A percentile compares a stretch with the other conserved stretches of the same genome.
Conservation (phyloP, 2,797 vertebrate species). For the Silurus aristotelis region DNA sequence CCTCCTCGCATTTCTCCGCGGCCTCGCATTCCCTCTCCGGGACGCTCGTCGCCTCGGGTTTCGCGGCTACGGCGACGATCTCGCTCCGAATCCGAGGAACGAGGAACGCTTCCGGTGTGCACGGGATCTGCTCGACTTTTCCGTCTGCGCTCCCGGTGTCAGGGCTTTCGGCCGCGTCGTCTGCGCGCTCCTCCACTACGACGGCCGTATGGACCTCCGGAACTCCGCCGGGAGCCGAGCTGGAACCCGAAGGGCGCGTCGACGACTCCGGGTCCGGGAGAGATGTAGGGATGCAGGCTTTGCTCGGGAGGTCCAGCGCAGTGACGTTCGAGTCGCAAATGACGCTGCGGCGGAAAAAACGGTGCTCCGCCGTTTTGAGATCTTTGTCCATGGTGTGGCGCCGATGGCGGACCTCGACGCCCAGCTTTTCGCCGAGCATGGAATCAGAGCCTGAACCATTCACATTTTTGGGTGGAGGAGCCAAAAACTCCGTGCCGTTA, state of each 20-base stretch:
- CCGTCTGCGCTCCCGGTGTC: conserved; percentile 29
- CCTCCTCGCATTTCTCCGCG: conserved; percentile 53
- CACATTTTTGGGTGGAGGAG: conserved; percentile 83
- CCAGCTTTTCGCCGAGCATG: conserved; percentile 80
- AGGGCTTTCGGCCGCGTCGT: conserved; percentile 35
- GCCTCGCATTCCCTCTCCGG: conserved; percentile 8
- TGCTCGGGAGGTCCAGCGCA: conserved; percentile 91
- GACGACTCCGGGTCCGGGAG: conserved; percentile 74
- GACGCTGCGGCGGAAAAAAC: conserved; percentile 96
- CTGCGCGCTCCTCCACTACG: conserved; percentile 48
- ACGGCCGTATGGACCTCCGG: conserved; percentile 52
- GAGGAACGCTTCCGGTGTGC: conserved; percentile 59
- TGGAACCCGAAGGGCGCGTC: conserved; percentile 34
- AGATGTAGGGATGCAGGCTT: conserved; percentile 79
- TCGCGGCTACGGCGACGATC: conserved; percentile 18
- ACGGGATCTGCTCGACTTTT: conserved; percentile 51
- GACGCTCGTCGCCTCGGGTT: conserved; percentile 59
- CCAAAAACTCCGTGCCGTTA: conserved; percentile 70
- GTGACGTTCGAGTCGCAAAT: conserved; percentile 98
- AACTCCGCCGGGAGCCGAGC: conserved; percentile 48
- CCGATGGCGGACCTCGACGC: conserved; percentile 84
- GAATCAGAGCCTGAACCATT: conserved; percentile 89
- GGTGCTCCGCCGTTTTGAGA: conserved; percentile 90
- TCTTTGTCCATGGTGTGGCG: conserved; percentile 98
- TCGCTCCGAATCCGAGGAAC: conserved; percentile 29